Evolutionary conservation across 2,113 vertebrate species (phyloP), one percentile per base, ranked within the genome.

Genomic region (Romanogobio albipinnatus): DNA sequence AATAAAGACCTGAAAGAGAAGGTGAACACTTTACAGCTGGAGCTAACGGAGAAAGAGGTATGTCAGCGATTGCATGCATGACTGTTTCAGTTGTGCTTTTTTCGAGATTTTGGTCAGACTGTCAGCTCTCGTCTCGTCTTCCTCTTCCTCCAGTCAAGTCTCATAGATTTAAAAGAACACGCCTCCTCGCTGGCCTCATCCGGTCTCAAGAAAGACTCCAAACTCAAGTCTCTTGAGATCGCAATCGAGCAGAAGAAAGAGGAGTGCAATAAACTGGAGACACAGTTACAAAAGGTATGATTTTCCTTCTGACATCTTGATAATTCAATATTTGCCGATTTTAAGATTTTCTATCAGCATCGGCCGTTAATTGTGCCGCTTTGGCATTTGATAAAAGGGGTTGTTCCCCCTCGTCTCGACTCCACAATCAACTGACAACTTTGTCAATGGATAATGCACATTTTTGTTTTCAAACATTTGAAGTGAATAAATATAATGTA

Each of bases 211-310:
- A 98, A 97, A 91, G 98, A 99, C 91, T 99, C 98, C 89, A 99
- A 99, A 92, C 95, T 99, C 93, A 99, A 99, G 90, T 96, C 98
- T 84, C 94, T 99, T 93, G 98, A 99, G 95, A 98, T 99, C 86
- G 97, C 97, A 90, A 98, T 99, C 39, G 98, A 99, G 92, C 98
- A 99, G 95, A 99, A 99, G 94, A 99, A 99, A 93, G 98, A 99
- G 91, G 98, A 99, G 93, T 99, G 98, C 93, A 99, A 94, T 96
- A 99, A 99, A 94, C 95, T 99, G 95, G 98, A 99, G 95, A 97
- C 97, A 59, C 98, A 99, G 94, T 94, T 99, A 83, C 94, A 95
- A 87, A 95, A 95, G 94, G 95, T 95, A 88, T 2, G 51, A 19
- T 6, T 68, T n/a, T n/a, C 26, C 14, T 59, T 53, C 24, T 58